A percentile compares a stretch with the other conserved stretches of the same genome.
Evolutionary conservation across 2,888 invertebrate species (phyloP).

Genomic region (Cantharis nigra): DNA sequence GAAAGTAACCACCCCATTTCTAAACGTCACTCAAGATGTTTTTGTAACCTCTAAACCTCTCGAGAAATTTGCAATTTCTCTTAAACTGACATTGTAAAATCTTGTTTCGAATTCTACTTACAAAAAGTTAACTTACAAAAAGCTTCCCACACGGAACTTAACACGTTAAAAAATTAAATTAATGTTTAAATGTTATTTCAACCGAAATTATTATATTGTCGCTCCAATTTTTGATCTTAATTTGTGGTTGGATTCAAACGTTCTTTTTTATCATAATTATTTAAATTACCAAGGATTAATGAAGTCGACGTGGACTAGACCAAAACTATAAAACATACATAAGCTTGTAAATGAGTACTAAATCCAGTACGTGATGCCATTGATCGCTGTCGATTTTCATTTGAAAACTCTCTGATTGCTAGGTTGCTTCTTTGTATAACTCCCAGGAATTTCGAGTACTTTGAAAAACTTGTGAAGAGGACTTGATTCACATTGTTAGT

Average conservation of each 20-base stretch:
- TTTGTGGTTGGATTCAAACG: not conserved
- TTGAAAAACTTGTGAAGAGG: conserved; percentile 28
- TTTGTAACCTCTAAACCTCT: conserved; percentile 6
- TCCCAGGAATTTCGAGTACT: conserved; percentile 20
- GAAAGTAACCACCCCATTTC: not conserved
- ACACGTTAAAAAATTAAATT: not conserved
- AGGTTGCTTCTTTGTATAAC: conserved; percentile 6
- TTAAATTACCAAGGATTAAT: not conserved
- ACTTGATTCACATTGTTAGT: conserved; percentile 27
- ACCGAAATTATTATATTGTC: not conserved
- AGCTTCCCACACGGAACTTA: not conserved
- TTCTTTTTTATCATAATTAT: not conserved
- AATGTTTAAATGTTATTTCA: not conserved
- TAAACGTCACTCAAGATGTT: conserved; percentile 4
- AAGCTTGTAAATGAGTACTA: conserved; percentile 28
- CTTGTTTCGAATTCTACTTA: conserved; percentile 4
- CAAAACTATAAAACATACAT: conserved; percentile 21
- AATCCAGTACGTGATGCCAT: conserved; percentile 31
- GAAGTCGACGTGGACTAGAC: not conserved
- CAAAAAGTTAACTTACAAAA: conserved; percentile 7
- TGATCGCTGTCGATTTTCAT: conserved; percentile 29
- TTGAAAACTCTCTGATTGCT: conserved; percentile 29
- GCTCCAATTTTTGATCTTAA: not conserved
- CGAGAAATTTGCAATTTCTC: conserved; percentile 18
- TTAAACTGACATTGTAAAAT: conserved; percentile 12